Conservation (phyloP, 1,140 invertebrate genomes). For the Cecropterus lyciades region DNA sequence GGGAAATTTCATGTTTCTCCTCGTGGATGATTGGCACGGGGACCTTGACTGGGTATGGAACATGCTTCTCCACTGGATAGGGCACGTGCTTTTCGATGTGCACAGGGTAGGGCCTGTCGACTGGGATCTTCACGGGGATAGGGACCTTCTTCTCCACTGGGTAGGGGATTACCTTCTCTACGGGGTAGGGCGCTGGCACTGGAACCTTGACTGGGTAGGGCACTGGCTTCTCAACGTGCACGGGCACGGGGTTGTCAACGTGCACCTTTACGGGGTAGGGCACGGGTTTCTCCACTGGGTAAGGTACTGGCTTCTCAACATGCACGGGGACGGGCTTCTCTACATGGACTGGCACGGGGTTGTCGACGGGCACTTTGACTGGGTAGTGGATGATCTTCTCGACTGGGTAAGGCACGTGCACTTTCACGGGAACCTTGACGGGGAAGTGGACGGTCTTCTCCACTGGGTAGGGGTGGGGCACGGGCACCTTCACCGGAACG, state of each 20-base stretch:
- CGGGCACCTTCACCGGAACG: conserved; percentile 86
- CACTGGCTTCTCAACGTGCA: conserved; percentile 85
- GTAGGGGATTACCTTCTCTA: conserved; percentile 85
- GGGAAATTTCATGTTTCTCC: conserved; percentile 54
- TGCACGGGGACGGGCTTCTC: conserved; percentile 85
- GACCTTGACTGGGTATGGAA: conserved; percentile 84
- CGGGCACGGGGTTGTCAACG: conserved; percentile 86
- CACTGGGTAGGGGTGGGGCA: conserved; percentile 89
- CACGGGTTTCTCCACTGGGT: conserved; percentile 87
- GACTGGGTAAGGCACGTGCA: conserved; percentile 88
- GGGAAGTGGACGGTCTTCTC: conserved; percentile 88
- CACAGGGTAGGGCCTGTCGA: conserved; percentile 84
- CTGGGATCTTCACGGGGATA: conserved; percentile 86
- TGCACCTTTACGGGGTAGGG: conserved; percentile 86
- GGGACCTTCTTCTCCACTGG: conserved; percentile 86
- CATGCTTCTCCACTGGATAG: conserved; percentile 86
- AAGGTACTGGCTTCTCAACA: conserved; percentile 87
- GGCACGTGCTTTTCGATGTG: conserved; percentile 88
- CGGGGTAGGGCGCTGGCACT: conserved; percentile 85
- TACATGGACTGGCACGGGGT: conserved; percentile 87
- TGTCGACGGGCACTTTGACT: conserved; percentile 88
- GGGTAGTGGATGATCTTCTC: conserved; percentile 89
- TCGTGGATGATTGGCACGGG: conserved; percentile 82
- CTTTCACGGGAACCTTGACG: conserved; percentile 88
- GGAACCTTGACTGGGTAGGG: conserved; percentile 85